Evolutionary conservation across 2,797 vertebrate species (phyloP), one percentile per base, ranked within the genome.

Genomic region (Gorsachius magnificus): DNA sequence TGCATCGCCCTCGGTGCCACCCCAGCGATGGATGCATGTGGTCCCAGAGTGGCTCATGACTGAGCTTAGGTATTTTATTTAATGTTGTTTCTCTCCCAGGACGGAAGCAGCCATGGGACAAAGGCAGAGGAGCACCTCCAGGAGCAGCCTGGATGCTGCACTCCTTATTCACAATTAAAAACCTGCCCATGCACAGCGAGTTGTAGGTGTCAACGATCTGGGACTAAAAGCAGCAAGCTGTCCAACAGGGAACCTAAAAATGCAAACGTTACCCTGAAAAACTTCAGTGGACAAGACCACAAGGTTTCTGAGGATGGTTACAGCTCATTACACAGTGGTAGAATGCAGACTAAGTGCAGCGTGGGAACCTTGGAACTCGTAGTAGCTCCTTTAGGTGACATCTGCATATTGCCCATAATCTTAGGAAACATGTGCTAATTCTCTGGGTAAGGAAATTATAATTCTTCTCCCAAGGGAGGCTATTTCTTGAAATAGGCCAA

Each of bases 201-300:
- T 38, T 43, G 50, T 18, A 80, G 46, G 31, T 33, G 14, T 43
- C 17, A 12, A 0, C 17, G 13, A 0, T 22, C 33, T 21, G 16
- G n/a, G 46, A 64, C 19, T 45, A 69, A 83, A 89, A 77, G 12
- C 69, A 65, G 64, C 45, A 65, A 33, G 2, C 0, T 46, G 38
- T 21, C 61, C 38, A 21, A 45, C 1, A 4, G 14, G 16, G 19
- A 84, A 33, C 20, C 9, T 35, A 13, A 60, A 86, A 76, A 36
- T 43, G 29, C 36, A 77, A 87, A n/a, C 9, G 5, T 36, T 25
- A 11, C 24, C n/a, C 24, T 24, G n/a, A 35, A 38, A 89, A 89
- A 14, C 22, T 45, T 29, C 63, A 80, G 46, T 1, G 16, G 46
- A 38, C 15, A n/a, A 81, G 9, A 11, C 43, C 63, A 43, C 16